Conservation (phyloP, 2,113 vertebrate genomes). For the Archilochus colubris region DNA sequence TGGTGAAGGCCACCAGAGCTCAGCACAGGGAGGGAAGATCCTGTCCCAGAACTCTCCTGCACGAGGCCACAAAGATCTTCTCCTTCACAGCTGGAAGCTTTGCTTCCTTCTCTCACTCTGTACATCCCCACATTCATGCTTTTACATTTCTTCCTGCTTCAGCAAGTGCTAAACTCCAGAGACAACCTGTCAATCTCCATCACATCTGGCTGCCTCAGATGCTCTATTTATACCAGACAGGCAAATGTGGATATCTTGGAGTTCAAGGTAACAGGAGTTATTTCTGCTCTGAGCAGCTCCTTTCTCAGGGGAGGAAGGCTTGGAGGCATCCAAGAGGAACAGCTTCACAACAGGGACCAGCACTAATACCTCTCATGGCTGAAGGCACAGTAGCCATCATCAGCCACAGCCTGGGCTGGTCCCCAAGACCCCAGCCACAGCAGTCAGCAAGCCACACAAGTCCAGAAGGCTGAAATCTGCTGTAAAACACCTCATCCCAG, state of each 20-base stretch:
- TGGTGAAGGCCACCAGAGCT: not conserved
- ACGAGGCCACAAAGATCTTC: not conserved
- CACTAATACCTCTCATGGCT: not conserved
- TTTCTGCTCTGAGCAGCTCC: conserved; percentile 24
- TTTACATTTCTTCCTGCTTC: conserved; percentile 50
- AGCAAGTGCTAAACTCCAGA: conserved; percentile 56
- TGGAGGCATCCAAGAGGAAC: conserved; percentile 4
- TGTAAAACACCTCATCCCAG: not conserved
- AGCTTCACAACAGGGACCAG: not conserved
- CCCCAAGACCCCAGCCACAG: not conserved
- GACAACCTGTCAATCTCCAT: conserved; percentile 66
- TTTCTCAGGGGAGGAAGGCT: conserved; percentile 1
- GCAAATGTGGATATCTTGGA: not conserved
- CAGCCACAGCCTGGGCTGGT: not conserved
- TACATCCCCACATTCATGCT: not conserved
- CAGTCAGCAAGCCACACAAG: not conserved
- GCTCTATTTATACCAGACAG: conserved; percentile 55
- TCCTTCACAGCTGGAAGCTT: not conserved
- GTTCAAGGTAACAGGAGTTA: conserved; percentile 43
- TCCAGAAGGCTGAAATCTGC: not conserved
- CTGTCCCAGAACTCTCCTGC: not conserved
- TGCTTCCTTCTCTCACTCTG: not conserved
- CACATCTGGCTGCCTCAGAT: not conserved
- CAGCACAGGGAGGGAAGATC: not conserved
- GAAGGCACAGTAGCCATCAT: not conserved